phyloP scores from a whole-genome alignment of 2,888 invertebrate species.

The Atethmia centrago region DNA sequence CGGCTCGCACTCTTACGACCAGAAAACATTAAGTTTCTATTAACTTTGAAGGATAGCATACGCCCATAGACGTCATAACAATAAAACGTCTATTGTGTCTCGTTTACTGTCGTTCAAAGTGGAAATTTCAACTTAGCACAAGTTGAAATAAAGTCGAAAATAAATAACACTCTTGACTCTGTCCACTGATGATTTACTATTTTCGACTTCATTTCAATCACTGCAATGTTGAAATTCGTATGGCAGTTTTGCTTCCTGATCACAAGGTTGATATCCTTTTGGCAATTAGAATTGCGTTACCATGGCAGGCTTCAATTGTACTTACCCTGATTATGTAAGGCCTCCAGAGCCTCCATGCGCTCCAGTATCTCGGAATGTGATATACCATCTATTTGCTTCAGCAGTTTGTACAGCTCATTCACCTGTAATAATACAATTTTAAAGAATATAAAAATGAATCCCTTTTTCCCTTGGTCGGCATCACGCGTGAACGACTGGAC shows the following conservation, averaged over 20 bases:
- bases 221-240: background rate
- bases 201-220: background rate
- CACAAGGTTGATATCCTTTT: background rate
- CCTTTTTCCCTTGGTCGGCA: no score
- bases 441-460: no score
- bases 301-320: background rate
- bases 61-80: no score
- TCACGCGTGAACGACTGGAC: no score
- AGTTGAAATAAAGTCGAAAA: constrained; percentile 3
- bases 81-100: no score
- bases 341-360: constrained; percentile 96
- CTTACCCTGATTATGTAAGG: constrained; percentile 97
- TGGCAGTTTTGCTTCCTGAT: background rate
- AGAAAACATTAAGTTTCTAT: no score
- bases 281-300: background rate
- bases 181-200: background rate
- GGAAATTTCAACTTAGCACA: background rate
- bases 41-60: no score
- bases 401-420: constrained; percentile 95
- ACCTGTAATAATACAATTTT: constrained; percentile 89
- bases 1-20: no score
- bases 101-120: no score
- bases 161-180: background rate
- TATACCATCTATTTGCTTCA: constrained; percentile 96
- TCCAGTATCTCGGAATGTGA: constrained; percentile 94